phyloP scores from a whole-genome alignment of 2,888 invertebrate species.

The Asteroscopus sphinx region DNA sequence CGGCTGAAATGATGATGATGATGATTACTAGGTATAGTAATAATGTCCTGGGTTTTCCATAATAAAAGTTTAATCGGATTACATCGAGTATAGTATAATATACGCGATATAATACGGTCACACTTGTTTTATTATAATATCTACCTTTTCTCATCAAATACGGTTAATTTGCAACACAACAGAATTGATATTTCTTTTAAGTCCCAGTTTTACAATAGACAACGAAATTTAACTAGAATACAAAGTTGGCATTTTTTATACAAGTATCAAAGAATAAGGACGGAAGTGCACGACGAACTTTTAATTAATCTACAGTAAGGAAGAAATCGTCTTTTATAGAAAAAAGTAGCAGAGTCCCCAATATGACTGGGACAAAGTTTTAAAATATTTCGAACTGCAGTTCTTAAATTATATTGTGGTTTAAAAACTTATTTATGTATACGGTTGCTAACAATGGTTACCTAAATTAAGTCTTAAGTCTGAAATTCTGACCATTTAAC shows the following conservation, averaged over 20 bases:
- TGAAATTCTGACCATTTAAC: too few species aligned
- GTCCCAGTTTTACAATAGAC: slow-evolving; percentile 18
- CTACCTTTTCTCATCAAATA: too few species aligned
- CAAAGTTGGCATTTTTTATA: slow-evolving; percentile 27
- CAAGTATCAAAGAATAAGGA: slow-evolving; percentile 24
- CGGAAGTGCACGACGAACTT: slow-evolving; percentile 33
- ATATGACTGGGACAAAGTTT: slow-evolving; percentile 9
- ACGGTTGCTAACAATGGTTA: background rate
- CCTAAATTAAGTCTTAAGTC: too few species aligned
- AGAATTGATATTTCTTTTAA: slow-evolving; percentile 3
- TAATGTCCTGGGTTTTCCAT: too few species aligned
- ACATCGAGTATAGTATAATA: too few species aligned
- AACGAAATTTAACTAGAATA: slow-evolving; percentile 35
- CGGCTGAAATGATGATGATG: too few species aligned
- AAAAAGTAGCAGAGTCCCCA: slow-evolving; percentile 10
- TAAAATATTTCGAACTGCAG: slow-evolving; percentile 3
- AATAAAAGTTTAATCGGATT: too few species aligned
- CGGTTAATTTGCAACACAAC: slow-evolving; percentile 1
- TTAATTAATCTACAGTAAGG: slow-evolving; percentile 41
- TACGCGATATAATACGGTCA: too few species aligned
- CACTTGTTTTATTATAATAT: too few species aligned
- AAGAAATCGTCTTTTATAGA: slow-evolving; percentile 25
- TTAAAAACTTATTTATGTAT: background rate
- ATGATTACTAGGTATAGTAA: too few species aligned
- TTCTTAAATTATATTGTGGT: background rate